Conservation (phyloP, 2,888 invertebrate genomes). For the Microplitis manilae region DNA sequence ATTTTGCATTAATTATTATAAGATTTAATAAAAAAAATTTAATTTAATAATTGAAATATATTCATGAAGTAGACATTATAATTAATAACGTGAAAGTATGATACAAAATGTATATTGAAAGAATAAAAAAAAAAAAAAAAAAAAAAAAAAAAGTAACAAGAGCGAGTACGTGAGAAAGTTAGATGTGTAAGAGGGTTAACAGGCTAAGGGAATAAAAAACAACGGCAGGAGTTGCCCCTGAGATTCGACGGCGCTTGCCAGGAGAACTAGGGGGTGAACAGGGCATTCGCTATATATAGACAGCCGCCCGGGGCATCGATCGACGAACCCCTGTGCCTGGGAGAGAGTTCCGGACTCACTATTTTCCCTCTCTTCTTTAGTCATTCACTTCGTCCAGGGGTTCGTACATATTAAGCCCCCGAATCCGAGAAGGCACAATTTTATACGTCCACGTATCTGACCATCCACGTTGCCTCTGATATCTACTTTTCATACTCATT, state of each 20-base stretch:
- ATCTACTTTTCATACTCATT: background rate
- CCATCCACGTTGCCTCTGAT: background rate
- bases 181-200: conserved; percentile 6
- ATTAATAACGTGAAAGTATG: background rate
- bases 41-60: too few relatives aligned
- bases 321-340: conserved; percentile 63
- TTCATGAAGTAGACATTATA: background rate
- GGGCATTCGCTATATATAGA: conserved; percentile 41
- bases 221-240: conserved; percentile 38
- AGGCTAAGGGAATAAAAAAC: conserved; percentile 36
- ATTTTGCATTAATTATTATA: too few relatives aligned
- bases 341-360: conserved; percentile 61
- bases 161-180: background rate
- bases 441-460: background rate
- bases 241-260: conserved; percentile 37
- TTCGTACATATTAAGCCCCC: background rate
- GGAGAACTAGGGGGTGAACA: conserved; percentile 37
- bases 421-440: background rate
- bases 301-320: conserved; percentile 67
- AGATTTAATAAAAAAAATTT: too few relatives aligned
- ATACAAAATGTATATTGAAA: background rate
- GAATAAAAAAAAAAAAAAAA: background rate
- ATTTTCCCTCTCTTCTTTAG: conserved; percentile 47
- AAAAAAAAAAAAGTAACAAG: background rate
- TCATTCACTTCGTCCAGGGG: background rate